These are phyloP conservation scores for Lordiphosa clarofinis DNA, from an alignment of 1,140 invertebrate species.

Conservation along the genomic window DNA sequence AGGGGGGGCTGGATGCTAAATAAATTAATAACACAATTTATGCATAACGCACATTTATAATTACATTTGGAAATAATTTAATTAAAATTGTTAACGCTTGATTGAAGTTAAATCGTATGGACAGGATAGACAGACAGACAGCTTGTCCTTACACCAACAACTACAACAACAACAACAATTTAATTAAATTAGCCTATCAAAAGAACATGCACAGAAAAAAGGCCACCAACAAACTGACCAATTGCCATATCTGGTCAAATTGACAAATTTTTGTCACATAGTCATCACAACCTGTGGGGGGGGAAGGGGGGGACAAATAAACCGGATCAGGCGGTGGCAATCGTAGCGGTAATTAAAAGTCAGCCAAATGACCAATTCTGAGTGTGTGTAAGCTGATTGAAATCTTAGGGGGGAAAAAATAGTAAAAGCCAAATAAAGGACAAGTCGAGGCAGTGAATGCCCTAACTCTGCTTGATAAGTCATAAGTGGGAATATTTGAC, in stretches of 20 bases:
- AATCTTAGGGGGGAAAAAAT: slow-evolving; percentile 46
- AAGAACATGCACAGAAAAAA: slow-evolving; percentile 31
- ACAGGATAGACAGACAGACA: not conserved
- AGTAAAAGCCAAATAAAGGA: not conserved
- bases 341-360: slow-evolving; percentile 75
- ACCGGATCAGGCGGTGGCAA: slow-evolving; percentile 41
- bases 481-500: too few relatives aligned
- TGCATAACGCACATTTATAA: slow-evolving; percentile 76
- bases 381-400: slow-evolving; percentile 38
- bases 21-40: slow-evolving; percentile 78
- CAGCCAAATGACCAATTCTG: slow-evolving; percentile 62
- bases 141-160: not conserved
- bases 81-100: slow-evolving; percentile 78
- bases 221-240: slow-evolving; percentile 60
- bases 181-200: slow-evolving; percentile 72
- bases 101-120: slow-evolving; percentile 70
- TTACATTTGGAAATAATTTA: slow-evolving; percentile 78
- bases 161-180: slow-evolving; percentile 32
- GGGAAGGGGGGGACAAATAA: slow-evolving; percentile 40
- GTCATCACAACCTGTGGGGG: not conserved
- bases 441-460: slow-evolving; percentile 2
- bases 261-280: slow-evolving; percentile 48
- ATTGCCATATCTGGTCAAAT: slow-evolving; percentile 53
- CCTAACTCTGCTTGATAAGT: not conserved
- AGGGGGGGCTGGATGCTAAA: slow-evolving; percentile 34